Conservation (phyloP, 2,797 vertebrate species). For the Rhyacichthys aspro region DNA sequence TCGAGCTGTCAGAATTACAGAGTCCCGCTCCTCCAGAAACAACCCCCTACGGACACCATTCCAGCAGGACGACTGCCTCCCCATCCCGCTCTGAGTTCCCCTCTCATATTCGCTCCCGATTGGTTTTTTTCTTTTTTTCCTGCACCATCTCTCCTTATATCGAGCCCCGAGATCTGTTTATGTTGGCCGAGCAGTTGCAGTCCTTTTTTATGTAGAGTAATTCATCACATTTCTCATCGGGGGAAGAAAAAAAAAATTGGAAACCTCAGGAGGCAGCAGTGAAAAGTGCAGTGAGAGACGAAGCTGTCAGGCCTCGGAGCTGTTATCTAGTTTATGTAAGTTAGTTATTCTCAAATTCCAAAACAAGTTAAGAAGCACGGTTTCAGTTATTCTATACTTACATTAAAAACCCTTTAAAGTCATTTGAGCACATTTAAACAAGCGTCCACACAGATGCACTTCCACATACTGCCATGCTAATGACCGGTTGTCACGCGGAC, state of each 20-base stretch:
- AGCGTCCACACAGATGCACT: not conserved
- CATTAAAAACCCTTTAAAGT: not conserved
- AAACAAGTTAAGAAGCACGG: not conserved
- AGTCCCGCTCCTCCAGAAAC: not conserved
- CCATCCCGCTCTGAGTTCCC: too few relatives aligned
- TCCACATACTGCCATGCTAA: constrained; percentile 29
- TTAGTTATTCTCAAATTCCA: constrained; percentile 4
- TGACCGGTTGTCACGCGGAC: constrained; percentile 45
- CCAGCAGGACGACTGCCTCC: not conserved
- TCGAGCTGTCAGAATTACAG: not conserved
- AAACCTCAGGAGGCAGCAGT: constrained; percentile 28
- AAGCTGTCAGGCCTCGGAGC: constrained; percentile 25
- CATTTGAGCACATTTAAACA: constrained; percentile 11
- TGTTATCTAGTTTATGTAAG: constrained; percentile 16
- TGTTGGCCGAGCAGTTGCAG: constrained; percentile 13
- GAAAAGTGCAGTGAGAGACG: constrained; percentile 18
- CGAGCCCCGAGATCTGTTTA: constrained; percentile 24
- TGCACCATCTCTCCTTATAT: constrained; percentile 36
- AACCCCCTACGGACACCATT: not conserved
- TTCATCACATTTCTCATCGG: constrained; percentile 37
- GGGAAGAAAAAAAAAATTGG: constrained; percentile 17
- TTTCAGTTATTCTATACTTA: not conserved
- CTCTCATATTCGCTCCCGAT: constrained; percentile 2
- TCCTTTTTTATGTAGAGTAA: constrained; percentile 28
- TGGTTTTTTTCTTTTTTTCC: constrained; percentile 27